Evolutionary conservation across 64 coral and sea anemone species (phyloP).

Genomic region (Acropora yongei): DNA sequence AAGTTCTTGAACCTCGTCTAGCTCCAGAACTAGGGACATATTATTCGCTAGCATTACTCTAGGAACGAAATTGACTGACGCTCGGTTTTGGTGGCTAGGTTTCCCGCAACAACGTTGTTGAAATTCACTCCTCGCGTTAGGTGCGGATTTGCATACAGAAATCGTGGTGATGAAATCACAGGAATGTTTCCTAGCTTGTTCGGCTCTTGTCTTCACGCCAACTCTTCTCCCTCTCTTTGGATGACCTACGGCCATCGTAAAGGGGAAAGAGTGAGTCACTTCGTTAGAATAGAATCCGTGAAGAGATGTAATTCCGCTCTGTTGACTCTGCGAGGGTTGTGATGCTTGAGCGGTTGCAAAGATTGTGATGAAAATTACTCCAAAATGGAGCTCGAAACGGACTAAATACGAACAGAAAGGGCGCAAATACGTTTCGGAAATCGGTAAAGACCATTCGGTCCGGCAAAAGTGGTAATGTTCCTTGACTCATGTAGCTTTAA

Average conservation of each 20-base stretch:
- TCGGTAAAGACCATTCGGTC: neutral
- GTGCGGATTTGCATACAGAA: constrained; percentile 39
- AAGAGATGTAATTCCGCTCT: neutral
- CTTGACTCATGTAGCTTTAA: too few species aligned
- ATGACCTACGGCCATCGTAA: too few species aligned
- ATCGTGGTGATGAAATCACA: constrained; percentile 41
- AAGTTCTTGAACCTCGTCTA: constrained; percentile 17
- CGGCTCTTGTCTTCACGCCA: constrained; percentile 54
- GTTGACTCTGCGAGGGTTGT: neutral
- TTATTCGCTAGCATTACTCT: too few species aligned
- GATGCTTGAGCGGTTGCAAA: neutral
- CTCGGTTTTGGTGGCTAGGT: too few species aligned
- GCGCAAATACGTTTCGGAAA: neutral
- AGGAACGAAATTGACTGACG: too few species aligned
- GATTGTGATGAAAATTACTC: neutral
- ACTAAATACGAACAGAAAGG: neutral
- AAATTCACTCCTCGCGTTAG: neutral
- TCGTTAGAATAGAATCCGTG: neutral
- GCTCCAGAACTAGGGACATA: too few species aligned
- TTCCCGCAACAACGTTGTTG: neutral
- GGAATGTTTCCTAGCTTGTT: constrained; percentile 70
- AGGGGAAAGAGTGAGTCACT: too few species aligned
- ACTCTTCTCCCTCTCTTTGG: neutral
- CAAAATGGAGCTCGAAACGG: neutral
- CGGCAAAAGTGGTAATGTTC: too few species aligned